These are phyloP conservation scores for Grus americana DNA, from an alignment of 2,113 vertebrate genomes.

Conservation along the genomic window DNA sequence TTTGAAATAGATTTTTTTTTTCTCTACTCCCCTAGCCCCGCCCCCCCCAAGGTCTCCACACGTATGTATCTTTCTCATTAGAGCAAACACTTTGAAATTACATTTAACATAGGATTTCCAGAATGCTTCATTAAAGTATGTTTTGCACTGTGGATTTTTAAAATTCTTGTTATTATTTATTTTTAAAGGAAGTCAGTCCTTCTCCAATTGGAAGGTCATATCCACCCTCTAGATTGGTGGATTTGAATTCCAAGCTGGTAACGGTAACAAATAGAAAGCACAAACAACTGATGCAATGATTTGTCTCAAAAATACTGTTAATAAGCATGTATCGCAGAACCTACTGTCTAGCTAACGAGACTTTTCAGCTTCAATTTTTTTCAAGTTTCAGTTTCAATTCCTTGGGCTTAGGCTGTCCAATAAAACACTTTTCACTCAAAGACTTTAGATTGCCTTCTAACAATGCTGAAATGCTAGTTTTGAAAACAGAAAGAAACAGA, in stretches of 20 bases:
- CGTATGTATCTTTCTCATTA: not conserved
- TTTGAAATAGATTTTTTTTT: not conserved
- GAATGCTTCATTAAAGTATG: not conserved
- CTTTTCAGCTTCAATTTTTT: not conserved
- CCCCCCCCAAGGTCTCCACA: not conserved
- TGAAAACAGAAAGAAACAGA: not conserved
- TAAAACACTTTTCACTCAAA: not conserved
- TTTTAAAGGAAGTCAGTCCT: not conserved
- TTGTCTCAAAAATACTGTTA: not conserved
- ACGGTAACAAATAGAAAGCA: not conserved
- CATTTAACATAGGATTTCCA: not conserved
- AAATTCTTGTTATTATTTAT: not conserved
- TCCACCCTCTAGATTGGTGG: not conserved
- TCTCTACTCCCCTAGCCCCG: no score
- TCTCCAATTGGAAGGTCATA: not conserved
- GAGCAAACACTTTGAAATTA: not conserved
- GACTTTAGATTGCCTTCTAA: not conserved
- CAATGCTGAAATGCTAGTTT: not conserved
- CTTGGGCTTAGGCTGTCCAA: not conserved
- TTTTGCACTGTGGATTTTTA: not conserved
- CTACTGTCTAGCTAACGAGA: fast-evolving
- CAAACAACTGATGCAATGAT: not conserved
- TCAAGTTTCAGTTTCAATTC: not conserved
- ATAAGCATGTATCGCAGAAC: not conserved
- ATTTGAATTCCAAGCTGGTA: not conserved